Percentiles rank a stretch among this genome's conserved stretches.
Evolutionary conservation across 2,888 invertebrate genomes (phyloP).

Genomic region (Macroteleia sp.): DNA sequence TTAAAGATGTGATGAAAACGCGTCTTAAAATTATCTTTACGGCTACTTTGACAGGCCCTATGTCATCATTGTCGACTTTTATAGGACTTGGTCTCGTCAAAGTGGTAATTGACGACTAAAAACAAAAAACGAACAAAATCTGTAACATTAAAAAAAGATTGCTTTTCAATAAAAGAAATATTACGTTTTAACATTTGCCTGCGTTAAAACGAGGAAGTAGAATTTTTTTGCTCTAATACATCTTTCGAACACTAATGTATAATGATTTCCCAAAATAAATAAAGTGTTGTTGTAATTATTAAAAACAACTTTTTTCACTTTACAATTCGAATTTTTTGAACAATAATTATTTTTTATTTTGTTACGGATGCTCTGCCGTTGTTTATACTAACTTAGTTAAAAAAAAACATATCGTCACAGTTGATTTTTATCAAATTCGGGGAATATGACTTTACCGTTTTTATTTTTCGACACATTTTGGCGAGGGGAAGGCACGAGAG

Average conservation of each 20-base stretch:
- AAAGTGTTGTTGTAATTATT: too few relatives aligned
- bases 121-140: neutral
- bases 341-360: too few relatives aligned
- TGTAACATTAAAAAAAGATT: neutral
- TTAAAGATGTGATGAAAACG: slow-evolving; percentile 52
- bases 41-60: slow-evolving; percentile 34
- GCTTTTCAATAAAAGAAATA: neutral
- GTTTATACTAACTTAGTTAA: slow-evolving; percentile 4
- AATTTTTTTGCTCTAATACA: too few relatives aligned
- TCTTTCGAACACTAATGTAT: too few relatives aligned
- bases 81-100: slow-evolving; percentile 15
- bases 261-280: too few relatives aligned
- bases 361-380: too few relatives aligned
- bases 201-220: neutral
- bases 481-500: slow-evolving; percentile 28
- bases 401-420: slow-evolving; percentile 36
- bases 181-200: neutral
- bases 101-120: slow-evolving; percentile 25
- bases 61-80: slow-evolving; percentile 43
- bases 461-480: slow-evolving; percentile 45
- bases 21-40: slow-evolving; percentile 49
- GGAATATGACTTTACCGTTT: slow-evolving; percentile 26
- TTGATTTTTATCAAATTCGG: slow-evolving; percentile 48
- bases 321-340: too few relatives aligned
- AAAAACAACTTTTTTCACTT: too few relatives aligned